Conservation (phyloP, 2,888 invertebrate species). For the Acrobasis consociella region DNA sequence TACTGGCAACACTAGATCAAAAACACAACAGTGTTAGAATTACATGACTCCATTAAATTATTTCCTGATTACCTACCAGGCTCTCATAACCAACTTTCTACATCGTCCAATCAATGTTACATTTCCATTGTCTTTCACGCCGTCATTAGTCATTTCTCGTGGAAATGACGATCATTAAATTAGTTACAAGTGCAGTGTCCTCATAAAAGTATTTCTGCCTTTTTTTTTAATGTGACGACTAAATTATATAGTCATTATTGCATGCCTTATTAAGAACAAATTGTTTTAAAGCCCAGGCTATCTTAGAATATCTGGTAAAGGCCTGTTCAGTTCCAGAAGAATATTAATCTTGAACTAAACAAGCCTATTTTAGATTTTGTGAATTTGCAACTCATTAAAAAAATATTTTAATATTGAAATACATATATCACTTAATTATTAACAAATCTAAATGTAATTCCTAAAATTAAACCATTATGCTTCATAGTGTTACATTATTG, state of each 20-base stretch:
- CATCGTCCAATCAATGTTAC: slow-evolving; percentile 17
- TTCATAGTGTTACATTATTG: too few species aligned
- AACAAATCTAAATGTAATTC: too few species aligned
- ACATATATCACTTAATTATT: too few species aligned
- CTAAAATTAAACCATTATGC: too few species aligned
- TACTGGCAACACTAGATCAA: neutral
- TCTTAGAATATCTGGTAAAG: too few species aligned
- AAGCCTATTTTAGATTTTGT: too few species aligned
- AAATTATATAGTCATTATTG: slow-evolving; percentile 28
- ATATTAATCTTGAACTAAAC: too few species aligned
- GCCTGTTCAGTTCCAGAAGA: too few species aligned
- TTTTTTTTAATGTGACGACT: slow-evolving; percentile 30
- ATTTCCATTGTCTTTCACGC: slow-evolving; percentile 29
- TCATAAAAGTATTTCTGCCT: slow-evolving; percentile 21
- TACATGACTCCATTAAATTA: neutral
- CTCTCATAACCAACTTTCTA: slow-evolving; percentile 11
- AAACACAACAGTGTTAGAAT: neutral
- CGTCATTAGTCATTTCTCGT: slow-evolving; percentile 18
- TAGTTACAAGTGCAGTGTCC: slow-evolving; percentile 27
- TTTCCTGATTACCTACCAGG: neutral
- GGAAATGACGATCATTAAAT: slow-evolving; percentile 34
- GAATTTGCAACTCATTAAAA: too few species aligned
- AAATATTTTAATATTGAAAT: too few species aligned
- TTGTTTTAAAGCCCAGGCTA: neutral
- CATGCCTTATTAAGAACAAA: slow-evolving; percentile 18